Conservation (phyloP, 2,113 vertebrate genomes). For the Phaethornis superciliosus region DNA sequence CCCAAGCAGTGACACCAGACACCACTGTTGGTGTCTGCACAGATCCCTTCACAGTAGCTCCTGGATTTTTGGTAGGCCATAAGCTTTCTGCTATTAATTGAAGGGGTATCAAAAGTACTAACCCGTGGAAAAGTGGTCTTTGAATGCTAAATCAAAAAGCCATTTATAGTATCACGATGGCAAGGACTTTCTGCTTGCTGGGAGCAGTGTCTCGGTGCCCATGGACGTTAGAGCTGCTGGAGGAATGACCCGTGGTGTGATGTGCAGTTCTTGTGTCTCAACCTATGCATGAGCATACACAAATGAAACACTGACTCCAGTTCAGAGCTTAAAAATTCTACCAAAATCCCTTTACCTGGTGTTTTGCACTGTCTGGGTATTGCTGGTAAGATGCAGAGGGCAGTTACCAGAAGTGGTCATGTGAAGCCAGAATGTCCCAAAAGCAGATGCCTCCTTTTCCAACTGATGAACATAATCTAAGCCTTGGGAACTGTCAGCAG, state of each 20-base stretch:
- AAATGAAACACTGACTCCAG: not conserved
- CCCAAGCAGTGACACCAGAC: not conserved
- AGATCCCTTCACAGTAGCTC: not conserved
- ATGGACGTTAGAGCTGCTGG: not conserved
- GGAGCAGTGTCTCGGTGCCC: not conserved
- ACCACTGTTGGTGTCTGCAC: not conserved
- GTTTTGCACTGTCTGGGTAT: not conserved
- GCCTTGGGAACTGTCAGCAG: not conserved
- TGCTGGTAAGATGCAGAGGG: not conserved
- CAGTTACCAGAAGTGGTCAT: accelerated
- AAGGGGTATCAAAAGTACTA: not conserved
- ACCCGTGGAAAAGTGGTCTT: not conserved
- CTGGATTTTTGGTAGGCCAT: accelerated
- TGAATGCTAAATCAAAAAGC: not conserved
- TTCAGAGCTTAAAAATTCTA: not conserved
- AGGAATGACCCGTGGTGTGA: not conserved
- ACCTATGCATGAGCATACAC: not conserved
- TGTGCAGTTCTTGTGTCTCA: not conserved
- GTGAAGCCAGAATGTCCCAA: not conserved
- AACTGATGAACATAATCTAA: accelerated
- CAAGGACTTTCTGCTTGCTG: not conserved
- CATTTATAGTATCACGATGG: not conserved
- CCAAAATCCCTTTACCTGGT: not conserved
- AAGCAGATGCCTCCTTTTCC: not conserved
- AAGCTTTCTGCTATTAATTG: not conserved